Base-by-base conservation (phyloP, 2,888 invertebrate species). In the Agrotis clavis region DNA sequence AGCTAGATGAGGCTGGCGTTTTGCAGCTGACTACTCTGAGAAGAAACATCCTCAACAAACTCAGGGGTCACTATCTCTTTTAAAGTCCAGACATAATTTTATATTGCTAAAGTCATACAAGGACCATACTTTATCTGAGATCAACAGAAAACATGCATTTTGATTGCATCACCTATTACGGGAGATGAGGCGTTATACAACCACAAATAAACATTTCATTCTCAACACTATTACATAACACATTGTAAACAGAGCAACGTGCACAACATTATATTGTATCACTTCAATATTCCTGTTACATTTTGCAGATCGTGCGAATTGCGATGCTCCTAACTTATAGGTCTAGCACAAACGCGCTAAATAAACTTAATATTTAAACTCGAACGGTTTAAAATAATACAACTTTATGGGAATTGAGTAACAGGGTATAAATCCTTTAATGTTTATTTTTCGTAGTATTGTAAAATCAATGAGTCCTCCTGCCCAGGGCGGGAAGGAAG, bases 191-290 rank as follows among this genome's bases (percentile, higher is more conserved):
- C 18, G 7, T 2, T 71, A 14, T 13, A 47, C 2, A 60, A 4
- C 35, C 53, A 53, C 68, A 45, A 53, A 21, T 1, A 16, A 16
- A 21, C 19, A 72, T 56, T 72, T 5, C 25, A 72, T 57, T 13
- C 30, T 19, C 19, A 50, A 74, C 47, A 18, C 11, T n/a, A 72
- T 72, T 63, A 57, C 50, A 9, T n/a, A 64, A 63, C 45, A 45
- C 14, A n/a, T 19, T 48, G 62, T 74, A 68, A 75, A 67, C 56
- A 61, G 51, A 47, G 41, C 1, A 30, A 63, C 67, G 41, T 48
- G 4, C 5, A 45, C 59, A 76, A 69, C 76, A 76, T 60, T 69
- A 63, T 76, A 67, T 30, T 69, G 69, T 76, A 67, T 30, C 35
- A 53, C 19, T 45, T 1, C 25, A 41, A 16, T 56, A 59, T 62